phyloP scores from a whole-genome alignment of 2,797 vertebrate species.

The Stomatorhinus walkeri region DNA sequence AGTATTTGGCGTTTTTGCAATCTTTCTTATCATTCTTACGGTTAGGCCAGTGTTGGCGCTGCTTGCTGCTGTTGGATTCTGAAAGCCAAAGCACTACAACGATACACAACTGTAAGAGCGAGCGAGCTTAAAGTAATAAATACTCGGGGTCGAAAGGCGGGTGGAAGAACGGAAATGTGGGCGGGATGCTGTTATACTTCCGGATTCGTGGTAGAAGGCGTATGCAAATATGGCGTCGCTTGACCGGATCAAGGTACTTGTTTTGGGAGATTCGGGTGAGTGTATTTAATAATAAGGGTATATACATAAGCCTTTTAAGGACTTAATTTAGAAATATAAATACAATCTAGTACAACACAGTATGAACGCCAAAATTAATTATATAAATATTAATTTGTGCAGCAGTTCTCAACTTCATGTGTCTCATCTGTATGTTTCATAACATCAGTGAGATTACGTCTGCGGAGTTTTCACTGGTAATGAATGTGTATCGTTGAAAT shows the following conservation, averaged over 20 bases:
- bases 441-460: not conserved
- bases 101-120: not conserved
- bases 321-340: no score
- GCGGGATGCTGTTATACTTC: constrained; percentile 34
- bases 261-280: constrained; percentile 93
- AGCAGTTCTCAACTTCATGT: not conserved
- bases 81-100: not conserved
- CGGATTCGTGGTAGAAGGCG: constrained; percentile 22
- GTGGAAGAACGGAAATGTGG: not conserved
- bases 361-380: not conserved
- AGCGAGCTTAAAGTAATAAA: not conserved
- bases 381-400: not conserved
- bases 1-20: not conserved
- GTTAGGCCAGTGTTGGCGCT: not conserved
- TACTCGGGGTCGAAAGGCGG: not conserved
- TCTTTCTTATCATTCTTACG: not conserved
- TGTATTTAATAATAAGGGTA: not conserved
- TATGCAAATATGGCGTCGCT: constrained; percentile 75
- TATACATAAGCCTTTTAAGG: not conserved
- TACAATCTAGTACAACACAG: not conserved
- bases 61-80: not conserved
- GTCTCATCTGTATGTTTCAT: not conserved
- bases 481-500: not conserved
- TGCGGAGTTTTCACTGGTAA: not conserved
- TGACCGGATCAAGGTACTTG: constrained; percentile 88